Evolutionary conservation across 2,797 vertebrate species (phyloP).

Genomic region (Pampus argenteus): DNA sequence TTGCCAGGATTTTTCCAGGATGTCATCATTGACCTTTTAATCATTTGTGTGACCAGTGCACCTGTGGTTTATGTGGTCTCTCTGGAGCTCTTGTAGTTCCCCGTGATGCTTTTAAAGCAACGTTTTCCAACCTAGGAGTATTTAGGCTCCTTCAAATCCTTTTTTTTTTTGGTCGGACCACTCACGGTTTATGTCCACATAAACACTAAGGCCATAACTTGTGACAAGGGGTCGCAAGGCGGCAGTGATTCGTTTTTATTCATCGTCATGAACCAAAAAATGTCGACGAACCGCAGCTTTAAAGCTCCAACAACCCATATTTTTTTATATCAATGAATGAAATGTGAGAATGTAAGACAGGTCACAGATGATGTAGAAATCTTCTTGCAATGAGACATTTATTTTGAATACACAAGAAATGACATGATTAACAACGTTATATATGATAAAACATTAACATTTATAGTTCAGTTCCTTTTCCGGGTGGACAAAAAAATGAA

Average conservation of each 20-base stretch:
- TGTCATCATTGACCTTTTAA: neutral
- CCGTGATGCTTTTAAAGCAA: neutral
- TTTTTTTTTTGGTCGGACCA: neutral
- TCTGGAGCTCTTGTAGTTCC: neutral
- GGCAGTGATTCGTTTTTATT: neutral
- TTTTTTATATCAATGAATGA: neutral
- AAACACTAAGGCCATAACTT: neutral
- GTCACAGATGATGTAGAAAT: neutral
- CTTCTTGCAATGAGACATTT: neutral
- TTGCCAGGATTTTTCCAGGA: neutral
- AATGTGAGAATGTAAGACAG: neutral
- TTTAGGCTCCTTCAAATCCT: neutral
- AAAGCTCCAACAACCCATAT: neutral
- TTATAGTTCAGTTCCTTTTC: no score
- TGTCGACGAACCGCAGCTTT: neutral
- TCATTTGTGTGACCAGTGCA: neutral
- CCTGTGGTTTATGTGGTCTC: slow-evolving; percentile 1
- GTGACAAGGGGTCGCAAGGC: no score
- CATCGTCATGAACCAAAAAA: neutral
- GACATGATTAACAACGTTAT: no score
- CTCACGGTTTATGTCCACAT: neutral
- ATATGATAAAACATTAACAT: no score
- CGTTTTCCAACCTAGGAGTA: neutral
- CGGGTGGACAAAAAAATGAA: no score
- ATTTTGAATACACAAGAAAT: neutral